A percentile compares a stretch with the other conserved stretches of the same genome.
Evolutionary conservation across 2,797 vertebrate species (phyloP).

Genomic region (Gymnodraco acuticeps): DNA sequence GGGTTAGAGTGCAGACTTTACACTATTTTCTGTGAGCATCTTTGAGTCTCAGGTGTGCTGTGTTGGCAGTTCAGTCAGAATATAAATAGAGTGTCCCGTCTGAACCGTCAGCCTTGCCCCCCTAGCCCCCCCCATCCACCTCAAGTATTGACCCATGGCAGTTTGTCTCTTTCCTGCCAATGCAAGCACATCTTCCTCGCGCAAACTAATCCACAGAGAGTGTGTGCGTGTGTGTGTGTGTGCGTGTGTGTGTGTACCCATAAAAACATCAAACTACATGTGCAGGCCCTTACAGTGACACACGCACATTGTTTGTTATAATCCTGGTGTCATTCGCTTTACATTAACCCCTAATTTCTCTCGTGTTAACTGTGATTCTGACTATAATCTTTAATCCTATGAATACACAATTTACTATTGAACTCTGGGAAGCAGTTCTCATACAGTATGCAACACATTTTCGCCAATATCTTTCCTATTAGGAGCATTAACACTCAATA

Average conservation of each 20-base stretch:
- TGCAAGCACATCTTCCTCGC: slow-evolving; percentile 63
- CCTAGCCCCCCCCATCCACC: slow-evolving; percentile 31
- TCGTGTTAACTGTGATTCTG: not conserved
- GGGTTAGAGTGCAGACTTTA: slow-evolving; percentile 71
- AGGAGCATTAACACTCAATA: not conserved
- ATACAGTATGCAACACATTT: not conserved
- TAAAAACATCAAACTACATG: slow-evolving; percentile 20
- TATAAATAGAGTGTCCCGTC: slow-evolving; percentile 71
- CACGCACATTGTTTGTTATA: not conserved
- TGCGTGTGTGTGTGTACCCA: slow-evolving; percentile 1
- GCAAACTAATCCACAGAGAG: slow-evolving; percentile 19
- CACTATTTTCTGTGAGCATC: slow-evolving; percentile 66
- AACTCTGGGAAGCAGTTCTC: not conserved
- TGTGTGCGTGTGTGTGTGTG: no score
- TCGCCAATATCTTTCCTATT: not conserved
- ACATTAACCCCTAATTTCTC: not conserved
- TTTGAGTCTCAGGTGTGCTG: slow-evolving; percentile 75
- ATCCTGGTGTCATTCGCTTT: not conserved
- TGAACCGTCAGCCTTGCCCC: slow-evolving; percentile 55
- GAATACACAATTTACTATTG: not conserved
- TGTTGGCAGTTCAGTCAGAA: slow-evolving; percentile 62
- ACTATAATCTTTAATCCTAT: not conserved
- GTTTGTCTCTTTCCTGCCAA: slow-evolving; percentile 78
- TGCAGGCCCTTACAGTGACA: slow-evolving; percentile 8
- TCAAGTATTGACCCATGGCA: slow-evolving; percentile 71